Evolutionary conservation across 2,797 vertebrate species (phyloP).

Genomic region (Rhincodon typus): DNA sequence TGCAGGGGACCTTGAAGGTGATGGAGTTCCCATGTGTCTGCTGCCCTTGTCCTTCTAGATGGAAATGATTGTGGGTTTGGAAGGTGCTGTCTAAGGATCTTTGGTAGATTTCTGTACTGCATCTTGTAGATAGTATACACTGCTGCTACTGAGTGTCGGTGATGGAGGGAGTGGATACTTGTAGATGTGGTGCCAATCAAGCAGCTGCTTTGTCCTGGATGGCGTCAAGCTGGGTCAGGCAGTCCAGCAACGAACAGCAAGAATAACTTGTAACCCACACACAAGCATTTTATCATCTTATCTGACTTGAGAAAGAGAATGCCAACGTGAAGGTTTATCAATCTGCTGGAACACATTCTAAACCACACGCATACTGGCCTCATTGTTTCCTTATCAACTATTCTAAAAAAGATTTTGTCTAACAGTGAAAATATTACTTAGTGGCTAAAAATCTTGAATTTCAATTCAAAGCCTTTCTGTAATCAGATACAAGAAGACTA

Average conservation of each 20-base stretch:
- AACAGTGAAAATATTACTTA: neutral
- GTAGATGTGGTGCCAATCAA: no score
- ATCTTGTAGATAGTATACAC: no score
- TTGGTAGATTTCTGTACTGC: no score
- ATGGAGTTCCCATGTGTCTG: no score
- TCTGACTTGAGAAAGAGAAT: constrained; percentile 8
- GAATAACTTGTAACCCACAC: neutral
- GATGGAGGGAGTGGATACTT: no score
- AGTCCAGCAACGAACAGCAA: neutral
- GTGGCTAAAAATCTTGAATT: neutral
- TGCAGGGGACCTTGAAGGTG: no score
- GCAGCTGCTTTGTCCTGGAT: no score
- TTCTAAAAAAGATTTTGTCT: neutral
- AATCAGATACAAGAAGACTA: neutral
- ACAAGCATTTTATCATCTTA: neutral
- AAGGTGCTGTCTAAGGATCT: no score
- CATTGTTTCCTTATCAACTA: neutral
- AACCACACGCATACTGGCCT: neutral
- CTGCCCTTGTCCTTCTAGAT: no score
- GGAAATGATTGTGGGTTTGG: no score
- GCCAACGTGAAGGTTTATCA: neutral
- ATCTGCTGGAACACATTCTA: neutral
- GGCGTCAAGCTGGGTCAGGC: neutral
- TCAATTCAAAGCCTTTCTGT: constrained; percentile 13
- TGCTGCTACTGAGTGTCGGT: no score